Conservation (phyloP, 37 sponge, comb jelly and placozoan genomes). For the Eunapius fragilis region DNA sequence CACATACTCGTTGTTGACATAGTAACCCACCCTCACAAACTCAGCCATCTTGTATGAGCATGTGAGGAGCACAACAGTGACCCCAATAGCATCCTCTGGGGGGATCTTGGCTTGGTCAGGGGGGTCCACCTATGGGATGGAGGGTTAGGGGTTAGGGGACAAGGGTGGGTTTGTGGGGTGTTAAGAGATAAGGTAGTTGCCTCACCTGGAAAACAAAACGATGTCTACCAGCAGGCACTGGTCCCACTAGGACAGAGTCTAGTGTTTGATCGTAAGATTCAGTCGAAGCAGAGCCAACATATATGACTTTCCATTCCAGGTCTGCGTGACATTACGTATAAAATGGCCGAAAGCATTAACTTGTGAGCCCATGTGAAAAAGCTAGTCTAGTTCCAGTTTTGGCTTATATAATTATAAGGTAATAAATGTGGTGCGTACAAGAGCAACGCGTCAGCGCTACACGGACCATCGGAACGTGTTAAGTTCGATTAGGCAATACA, state of each 20-base stretch:
- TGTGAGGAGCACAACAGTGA: slow-evolving; percentile 95
- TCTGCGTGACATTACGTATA: slow-evolving; percentile 58
- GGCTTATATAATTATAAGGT: too few species aligned
- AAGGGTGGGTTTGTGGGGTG: neutral
- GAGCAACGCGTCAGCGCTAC: too few species aligned
- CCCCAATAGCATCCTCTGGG: slow-evolving; percentile 86
- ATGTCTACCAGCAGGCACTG: slow-evolving; percentile 94
- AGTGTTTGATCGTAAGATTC: slow-evolving; percentile 91
- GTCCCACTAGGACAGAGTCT: slow-evolving; percentile 96
- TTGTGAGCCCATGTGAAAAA: too few species aligned
- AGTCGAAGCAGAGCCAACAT: slow-evolving; percentile 95
- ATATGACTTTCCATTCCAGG: slow-evolving; percentile 98
- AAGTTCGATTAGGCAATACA: neutral
- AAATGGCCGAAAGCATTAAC: neutral
- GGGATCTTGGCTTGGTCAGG: slow-evolving; percentile 89
- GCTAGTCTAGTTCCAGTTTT: neutral
- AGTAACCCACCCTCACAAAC: slow-evolving; percentile 97
- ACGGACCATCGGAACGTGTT: too few species aligned
- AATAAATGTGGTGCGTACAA: too few species aligned
- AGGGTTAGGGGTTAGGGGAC: neutral
- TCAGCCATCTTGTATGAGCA: slow-evolving; percentile 86
- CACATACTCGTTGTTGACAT: slow-evolving; percentile 96
- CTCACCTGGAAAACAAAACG: slow-evolving; percentile 95
- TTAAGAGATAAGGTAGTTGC: neutral
- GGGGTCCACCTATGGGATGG: slow-evolving; percentile 55